Evolutionary conservation across 2,888 invertebrate species (phyloP), one percentile per base, ranked within the genome.

Genomic region (Pycnomerus fuliginosus): DNA sequence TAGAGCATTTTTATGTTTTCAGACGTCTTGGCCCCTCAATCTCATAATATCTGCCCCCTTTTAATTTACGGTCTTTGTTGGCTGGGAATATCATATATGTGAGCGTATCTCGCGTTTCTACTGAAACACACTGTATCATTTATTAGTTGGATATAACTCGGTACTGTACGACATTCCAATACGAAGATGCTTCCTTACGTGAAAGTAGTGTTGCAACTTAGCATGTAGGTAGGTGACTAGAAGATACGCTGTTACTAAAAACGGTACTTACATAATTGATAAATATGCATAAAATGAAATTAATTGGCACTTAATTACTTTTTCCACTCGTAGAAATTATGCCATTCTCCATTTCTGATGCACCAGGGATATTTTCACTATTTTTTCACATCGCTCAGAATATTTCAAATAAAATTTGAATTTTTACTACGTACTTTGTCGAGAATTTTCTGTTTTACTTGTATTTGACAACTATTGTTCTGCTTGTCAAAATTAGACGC

Each of bases 141-240:
- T 56, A 55, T 51, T 44, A 56, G 54, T 55, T 52, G 56, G 57
- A 55, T 56, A 55, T 45, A 50, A 54, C 58, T 45, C 48, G 46
- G 55, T 55, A 53, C 49, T 53, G 49, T 58, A 52, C 61, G 56
- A 61, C 67, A 67, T 67, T 66, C 67, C 67, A 61, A 58, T 58
- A 54, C 53, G 65, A 67, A 65, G 64, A 68, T 65, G 69, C 64
- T 66, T 65, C 66, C 56, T 60, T 50, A 59, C 64, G 69, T 68
- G 70, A 70, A 70, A 70, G 70, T 69, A 68, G 67, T 67, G 62
- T 64, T 68, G 63, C 66, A 64, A 63, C 52, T 65, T 56, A 48
- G 46, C 60, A 62, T 64, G 62, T 62, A 62, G 62, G 55, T 56
- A 55, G 51, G 62, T 62, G 54, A 55, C 50, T 54, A 53, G 52